Conservation (phyloP, 2,113 vertebrate species). For the Aramus guarauna region DNA sequence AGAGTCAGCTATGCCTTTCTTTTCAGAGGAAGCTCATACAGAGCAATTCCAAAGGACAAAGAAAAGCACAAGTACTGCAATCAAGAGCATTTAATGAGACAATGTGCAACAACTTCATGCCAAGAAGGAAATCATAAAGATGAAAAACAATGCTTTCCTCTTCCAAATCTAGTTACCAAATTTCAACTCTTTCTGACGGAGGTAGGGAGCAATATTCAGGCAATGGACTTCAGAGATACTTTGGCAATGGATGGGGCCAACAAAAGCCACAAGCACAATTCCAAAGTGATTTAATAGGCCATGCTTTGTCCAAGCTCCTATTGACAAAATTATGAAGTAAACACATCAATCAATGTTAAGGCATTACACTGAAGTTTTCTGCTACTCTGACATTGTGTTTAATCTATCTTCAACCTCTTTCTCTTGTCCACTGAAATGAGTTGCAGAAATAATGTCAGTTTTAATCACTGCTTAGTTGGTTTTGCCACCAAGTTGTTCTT, state of each 20-base stretch:
- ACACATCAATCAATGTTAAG: neutral
- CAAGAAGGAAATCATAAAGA: neutral
- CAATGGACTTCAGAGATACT: neutral
- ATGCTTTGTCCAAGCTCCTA: neutral
- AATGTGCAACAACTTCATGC: neutral
- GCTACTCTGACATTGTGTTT: neutral
- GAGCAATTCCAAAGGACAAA: neutral
- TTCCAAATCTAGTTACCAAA: neutral
- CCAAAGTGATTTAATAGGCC: neutral
- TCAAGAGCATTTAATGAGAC: neutral
- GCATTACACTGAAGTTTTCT: neutral
- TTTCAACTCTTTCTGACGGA: neutral
- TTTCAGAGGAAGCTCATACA: neutral
- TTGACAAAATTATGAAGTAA: neutral
- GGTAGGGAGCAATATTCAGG: neutral
- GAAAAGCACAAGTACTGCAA: neutral
- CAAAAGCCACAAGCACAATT: neutral
- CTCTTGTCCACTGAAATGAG: neutral
- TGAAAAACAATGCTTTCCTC: neutral
- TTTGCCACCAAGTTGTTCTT: neutral
- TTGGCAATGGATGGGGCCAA: neutral
- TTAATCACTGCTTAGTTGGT: neutral
- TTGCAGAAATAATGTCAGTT: neutral
- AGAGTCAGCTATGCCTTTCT: neutral
- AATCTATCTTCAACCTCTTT: neutral